Base-by-base conservation (phyloP, 1,140 invertebrate genomes). In the Brachionus calyciflorus region DNA sequence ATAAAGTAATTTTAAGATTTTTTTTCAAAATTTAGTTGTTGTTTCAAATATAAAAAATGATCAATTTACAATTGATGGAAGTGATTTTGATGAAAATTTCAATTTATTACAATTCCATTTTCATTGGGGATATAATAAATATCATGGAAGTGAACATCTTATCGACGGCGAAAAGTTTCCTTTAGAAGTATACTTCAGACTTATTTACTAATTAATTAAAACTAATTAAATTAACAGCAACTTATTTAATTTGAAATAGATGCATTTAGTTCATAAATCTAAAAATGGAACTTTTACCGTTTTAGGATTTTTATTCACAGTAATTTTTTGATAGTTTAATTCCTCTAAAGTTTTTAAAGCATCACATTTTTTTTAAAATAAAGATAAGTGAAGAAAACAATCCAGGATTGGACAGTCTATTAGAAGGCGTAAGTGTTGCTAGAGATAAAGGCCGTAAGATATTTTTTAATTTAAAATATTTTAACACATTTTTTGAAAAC, bases 41-140 rank as follows among this genome's bases (percentile, higher is more conserved):
- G 37, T 44, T 17, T 24, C 40, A 19, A 65, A 65, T 44, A 44
- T 65, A 1, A 65, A 65, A 3, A 28, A 26, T 24, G 60, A 65
- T n/a, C 40, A 12, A 9, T 55, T 73, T 49, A 51, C 14, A 5
- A 41, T 55, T 10, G 24, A 33, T 21, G 73, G 73, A 76, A 55
- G 49, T 30, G 26, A 76, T 76, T 55, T 76, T 41, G 10, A 41
- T 3, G 37, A 76, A 41, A 7, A 57, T 4, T 76, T 76, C 10
- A 17, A 57, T n/a, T 28, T 76, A 41, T 7, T 76, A 6, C 73
- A 76, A 76, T 76, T 76, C 48, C 73, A 76, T 76, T 60, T 76
- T 14, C 73, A 76, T 48, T 76, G 73, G 73, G 73, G 73, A 30
- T 76, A 40, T 46, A 76, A 76, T 40, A 49, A 55, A n/a, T 76